A percentile compares a stretch with the other conserved stretches of the same genome.
Conservation (phyloP, 1,140 invertebrate genomes). For the Drosophila willistoni region DNA sequence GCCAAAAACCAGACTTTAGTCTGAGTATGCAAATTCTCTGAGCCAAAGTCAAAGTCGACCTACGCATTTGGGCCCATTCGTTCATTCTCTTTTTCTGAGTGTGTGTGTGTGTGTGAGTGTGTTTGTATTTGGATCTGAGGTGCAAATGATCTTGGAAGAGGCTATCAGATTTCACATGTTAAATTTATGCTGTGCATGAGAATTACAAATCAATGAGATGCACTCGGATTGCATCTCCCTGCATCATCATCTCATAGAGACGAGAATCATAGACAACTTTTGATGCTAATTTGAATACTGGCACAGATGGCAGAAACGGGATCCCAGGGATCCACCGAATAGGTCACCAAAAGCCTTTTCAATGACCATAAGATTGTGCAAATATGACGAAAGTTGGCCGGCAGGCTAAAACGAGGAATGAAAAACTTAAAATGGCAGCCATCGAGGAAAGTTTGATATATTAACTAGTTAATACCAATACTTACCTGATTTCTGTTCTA, state of each 20-base stretch:
- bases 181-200: constrained; percentile 71
- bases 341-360: not conserved
- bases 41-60: constrained; percentile 43
- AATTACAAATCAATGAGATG: constrained; percentile 82
- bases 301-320: not conserved
- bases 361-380: not conserved
- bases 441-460: too few species aligned
- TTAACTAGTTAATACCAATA: too few species aligned
- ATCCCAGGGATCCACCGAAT: not conserved
- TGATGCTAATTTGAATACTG: constrained; percentile 58
- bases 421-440: not conserved
- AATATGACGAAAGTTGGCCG: not conserved
- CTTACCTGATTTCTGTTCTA: too few species aligned
- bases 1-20: constrained; percentile 18
- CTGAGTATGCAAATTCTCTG: constrained; percentile 61
- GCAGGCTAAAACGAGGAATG: not conserved
- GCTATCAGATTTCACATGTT: constrained; percentile 79
- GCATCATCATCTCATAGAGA: constrained; percentile 38
- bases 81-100: constrained; percentile 47
- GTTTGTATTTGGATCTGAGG: constrained; percentile 35
- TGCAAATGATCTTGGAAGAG: constrained; percentile 67
- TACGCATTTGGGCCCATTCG: constrained; percentile 60
- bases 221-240: constrained; percentile 30
- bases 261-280: constrained; percentile 47
- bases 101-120: constrained; percentile 30